phyloP scores from a whole-genome alignment of 2,797 vertebrate species.

The Lateolabrax maculatus region DNA sequence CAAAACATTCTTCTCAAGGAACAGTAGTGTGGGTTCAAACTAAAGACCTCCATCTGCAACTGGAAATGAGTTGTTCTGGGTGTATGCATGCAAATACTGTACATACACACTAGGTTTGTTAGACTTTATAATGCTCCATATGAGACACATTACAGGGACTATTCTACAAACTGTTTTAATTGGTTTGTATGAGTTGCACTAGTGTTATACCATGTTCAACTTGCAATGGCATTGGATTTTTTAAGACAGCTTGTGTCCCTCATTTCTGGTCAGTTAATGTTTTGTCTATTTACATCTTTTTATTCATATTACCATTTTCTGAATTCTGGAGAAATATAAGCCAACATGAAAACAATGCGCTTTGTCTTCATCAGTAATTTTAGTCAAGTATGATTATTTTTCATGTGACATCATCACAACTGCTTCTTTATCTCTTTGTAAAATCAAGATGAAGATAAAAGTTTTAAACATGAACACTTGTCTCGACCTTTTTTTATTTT shows the following conservation, averaged over 20 bases:
- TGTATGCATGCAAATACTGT: not conserved
- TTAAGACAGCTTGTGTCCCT: conserved; percentile 14
- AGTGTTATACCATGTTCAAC: conserved; percentile 26
- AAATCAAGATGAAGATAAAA: conserved; percentile 63
- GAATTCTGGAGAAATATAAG: conserved; percentile 31
- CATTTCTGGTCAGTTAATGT: conserved; percentile 33
- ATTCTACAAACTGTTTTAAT: conserved; percentile 8
- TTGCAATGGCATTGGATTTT: conserved; percentile 1
- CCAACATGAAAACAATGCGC: conserved; percentile 11
- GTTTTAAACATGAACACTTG: conserved; percentile 27
- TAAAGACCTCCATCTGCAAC: conserved; percentile 1
- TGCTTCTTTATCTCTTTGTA: conserved; percentile 49
- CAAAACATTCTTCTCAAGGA: conserved; percentile 13
- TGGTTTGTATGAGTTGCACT: conserved; percentile 29
- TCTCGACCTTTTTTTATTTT: not conserved
- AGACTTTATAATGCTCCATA: conserved; percentile 6
- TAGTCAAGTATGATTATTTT: conserved; percentile 47
- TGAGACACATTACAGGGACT: conserved; percentile 18
- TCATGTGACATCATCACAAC: conserved; percentile 36
- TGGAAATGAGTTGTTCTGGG: not conserved
- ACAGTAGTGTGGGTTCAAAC: conserved; percentile 7
- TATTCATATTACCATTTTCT: conserved; percentile 40
- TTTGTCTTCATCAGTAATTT: conserved; percentile 44
- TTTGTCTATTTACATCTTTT: conserved; percentile 43
- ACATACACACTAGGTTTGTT: conserved; percentile 15